Base-by-base conservation (phyloP, 64 coral and sea anemone genomes). In the Acropora yongei region DNA sequence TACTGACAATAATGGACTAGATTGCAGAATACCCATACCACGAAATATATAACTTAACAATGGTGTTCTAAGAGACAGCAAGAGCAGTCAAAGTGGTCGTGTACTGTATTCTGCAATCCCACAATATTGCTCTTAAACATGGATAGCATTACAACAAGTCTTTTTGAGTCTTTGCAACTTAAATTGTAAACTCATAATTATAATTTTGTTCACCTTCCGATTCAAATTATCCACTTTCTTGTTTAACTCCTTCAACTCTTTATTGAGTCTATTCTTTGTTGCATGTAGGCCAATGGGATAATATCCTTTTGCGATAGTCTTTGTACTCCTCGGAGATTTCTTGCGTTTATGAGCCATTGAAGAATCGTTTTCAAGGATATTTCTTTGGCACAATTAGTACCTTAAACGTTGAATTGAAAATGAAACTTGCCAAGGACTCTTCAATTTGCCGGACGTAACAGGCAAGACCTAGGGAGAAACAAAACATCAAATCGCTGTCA, bases 401-500 rank as follows among this genome's bases (percentile, higher is more conserved):
- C 51, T 55, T 55, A 55, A 55, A 55, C 51, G 0, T 55, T 55
- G 51, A n/a, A n/a, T n/a, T n/a, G n/a, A n/a, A 55, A 55, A 55
- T 55, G 2, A 55, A 55, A 55, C 51, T 55, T 55, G 51, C 51
- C 2, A 55, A 55, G 51, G 51, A 55, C 51, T 49, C 79, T 19
- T 82, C 30, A 44, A 50, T 57, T 53, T 82, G 44, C 47, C 61
- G 79, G 49, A 49, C 68, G 9, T 68, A 67, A 66, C 68, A 85
- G 58, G 55, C 57, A 85, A 49, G 57, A 67, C 82, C 51, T 43
- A 85, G 82, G 58, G 57, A 85, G 82, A 85, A 49, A 66, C 57
- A 67, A 18, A 47, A 85, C 82, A 68, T 57, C 82, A 66, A 85
- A 85, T 57, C 82, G 57, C 82, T 4, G 60, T 85, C 60, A 82